Percentiles rank a stretch among this genome's conserved stretches.
phyloP scores from a whole-genome alignment of 2,888 invertebrate genomes.

The Phytoseiulus persimilis region DNA sequence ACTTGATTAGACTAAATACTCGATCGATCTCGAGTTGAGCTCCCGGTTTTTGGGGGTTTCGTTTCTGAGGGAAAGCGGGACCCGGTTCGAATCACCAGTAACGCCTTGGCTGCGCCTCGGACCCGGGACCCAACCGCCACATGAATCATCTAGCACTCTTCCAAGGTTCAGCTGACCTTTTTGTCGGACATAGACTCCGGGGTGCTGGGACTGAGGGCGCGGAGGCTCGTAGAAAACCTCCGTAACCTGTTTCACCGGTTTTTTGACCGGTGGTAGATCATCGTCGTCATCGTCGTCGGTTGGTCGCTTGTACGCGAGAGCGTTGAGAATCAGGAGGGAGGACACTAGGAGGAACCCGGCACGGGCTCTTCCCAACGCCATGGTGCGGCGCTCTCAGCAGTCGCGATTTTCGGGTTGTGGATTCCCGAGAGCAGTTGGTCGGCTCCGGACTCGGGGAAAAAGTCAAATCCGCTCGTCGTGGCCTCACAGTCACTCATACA shows the following conservation, averaged over 20 bases:
- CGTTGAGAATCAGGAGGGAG: not conserved
- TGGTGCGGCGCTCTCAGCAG: not conserved
- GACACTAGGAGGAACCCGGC: not conserved
- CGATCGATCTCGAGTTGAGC: no score
- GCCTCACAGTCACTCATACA: not conserved
- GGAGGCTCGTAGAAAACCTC: constrained; percentile 27
- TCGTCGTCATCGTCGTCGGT: constrained; percentile 12
- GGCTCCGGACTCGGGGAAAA: not conserved
- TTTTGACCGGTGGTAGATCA: not conserved
- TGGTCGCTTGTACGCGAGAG: constrained; percentile 29
- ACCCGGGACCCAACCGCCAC: no score
- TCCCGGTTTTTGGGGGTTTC: no score
- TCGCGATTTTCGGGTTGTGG: not conserved
- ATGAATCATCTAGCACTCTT: no score
- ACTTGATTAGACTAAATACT: no score
- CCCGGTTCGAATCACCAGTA: no score
- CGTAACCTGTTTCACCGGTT: not conserved
- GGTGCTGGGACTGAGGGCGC: constrained; percentile 23
- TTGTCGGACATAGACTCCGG: constrained; percentile 19
- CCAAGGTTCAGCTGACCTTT: not conserved
- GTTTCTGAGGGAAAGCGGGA: no score
- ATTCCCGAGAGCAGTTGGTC: not conserved
- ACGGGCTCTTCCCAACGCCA: not conserved
- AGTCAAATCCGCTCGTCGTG: not conserved
- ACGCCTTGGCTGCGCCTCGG: no score